Conservation (phyloP, 1,140 invertebrate genomes). For the Drosophila kepulauana region DNA sequence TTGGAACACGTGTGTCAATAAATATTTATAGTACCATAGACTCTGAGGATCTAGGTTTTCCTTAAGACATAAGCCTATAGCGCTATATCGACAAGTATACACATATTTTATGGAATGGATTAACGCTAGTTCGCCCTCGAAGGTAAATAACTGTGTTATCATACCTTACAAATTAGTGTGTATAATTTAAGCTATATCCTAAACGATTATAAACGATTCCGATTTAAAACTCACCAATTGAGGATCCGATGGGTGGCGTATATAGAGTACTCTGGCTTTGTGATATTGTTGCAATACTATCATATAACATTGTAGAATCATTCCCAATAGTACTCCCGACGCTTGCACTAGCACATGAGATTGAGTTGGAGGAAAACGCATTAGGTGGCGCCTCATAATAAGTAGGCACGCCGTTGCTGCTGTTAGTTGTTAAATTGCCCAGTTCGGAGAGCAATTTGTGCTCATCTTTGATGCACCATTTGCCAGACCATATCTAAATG, state of each 20-base stretch:
- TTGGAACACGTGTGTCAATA: no score
- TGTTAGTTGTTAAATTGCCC: slow-evolving; percentile 86
- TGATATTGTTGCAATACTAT: slow-evolving; percentile 91
- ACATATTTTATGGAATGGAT: no score
- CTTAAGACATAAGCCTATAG: no score
- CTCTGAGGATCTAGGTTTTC: no score
- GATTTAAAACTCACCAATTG: slow-evolving; percentile 87
- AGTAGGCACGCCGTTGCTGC: slow-evolving; percentile 72
- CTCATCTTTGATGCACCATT: slow-evolving; percentile 95
- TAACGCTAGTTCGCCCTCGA: no score
- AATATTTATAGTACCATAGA: no score
- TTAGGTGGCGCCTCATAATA: slow-evolving; percentile 88
- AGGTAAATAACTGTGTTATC: no score
- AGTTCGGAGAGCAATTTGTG: slow-evolving; percentile 93
- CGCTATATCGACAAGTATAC: no score
- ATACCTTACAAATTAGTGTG: no score
- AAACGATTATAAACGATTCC: no score
- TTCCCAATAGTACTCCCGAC: slow-evolving; percentile 44
- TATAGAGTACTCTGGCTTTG: slow-evolving; percentile 91
- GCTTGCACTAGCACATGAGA: slow-evolving; percentile 85
- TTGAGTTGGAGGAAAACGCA: slow-evolving; percentile 86
- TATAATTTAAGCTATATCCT: no score
- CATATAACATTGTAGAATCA: slow-evolving; percentile 87
- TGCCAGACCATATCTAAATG: slow-evolving; percentile 91
- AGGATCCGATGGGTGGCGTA: slow-evolving; percentile 89